Base-by-base conservation (phyloP, 2,113 vertebrate genomes). In the Trachemys scripta region DNA sequence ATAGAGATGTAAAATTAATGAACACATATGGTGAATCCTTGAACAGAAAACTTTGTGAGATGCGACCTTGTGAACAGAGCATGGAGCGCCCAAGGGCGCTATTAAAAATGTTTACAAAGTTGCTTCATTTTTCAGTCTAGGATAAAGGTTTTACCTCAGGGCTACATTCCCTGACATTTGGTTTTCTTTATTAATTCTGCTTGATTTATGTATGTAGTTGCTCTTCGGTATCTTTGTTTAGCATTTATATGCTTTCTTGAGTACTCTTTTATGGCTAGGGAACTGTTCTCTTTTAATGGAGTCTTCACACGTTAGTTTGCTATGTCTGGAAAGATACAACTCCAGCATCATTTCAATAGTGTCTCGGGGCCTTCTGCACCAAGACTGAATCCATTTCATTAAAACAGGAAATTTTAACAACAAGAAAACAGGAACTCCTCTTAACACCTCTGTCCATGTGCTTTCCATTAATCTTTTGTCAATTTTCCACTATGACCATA, bases 101-200 rank as follows among this genome's bases (percentile, higher is more conserved):
- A 57, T 80, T 95, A 89, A 82, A 92, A 90, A 93, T 86, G 82
- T 87, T 97, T 85, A 92, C 53, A 92, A 95, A 91, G 69, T 91
- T 94, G 50, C 56, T 87, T 95, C 72, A 90, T 75, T 96, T 97
- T 96, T 89, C 83, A 90, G 29, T 82, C 45, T 79, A 83, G 38
- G 45, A 86, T 93, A 84, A 96, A 93, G 85, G n/a, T 82, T 97
- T 95, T 95, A 91, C 82, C 91, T 97, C 82, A 89, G 84, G 92
- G 89, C 69, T 96, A 84, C 49, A 65, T 94, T 96, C 51, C 45
- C 69, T 94, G 83, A 84, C 82, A 89, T 16, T 96, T 91, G 35
- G 20, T 86, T 95, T 88, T 11, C 8, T 97, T 97, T 97, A 94
- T 95, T 98, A 95, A 95, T 97, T 96, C 86, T 86, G 4, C 38